phyloP scores from a whole-genome alignment of 2,888 invertebrate genomes.

The Habroteleia sp. region DNA sequence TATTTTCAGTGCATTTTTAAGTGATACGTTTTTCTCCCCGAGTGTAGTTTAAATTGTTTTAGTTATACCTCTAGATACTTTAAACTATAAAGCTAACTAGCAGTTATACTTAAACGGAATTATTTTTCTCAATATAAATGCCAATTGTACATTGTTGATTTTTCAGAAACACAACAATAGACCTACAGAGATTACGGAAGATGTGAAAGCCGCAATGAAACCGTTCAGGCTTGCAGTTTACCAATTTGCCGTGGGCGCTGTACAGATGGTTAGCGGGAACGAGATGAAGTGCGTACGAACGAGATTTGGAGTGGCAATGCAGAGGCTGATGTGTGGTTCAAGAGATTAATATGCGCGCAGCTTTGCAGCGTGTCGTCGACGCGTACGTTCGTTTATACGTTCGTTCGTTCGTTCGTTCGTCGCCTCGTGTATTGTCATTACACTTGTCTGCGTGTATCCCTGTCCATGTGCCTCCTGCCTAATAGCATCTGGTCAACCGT shows the following conservation, averaged over 20 bases:
- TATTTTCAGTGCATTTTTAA: no score
- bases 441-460: conserved; percentile 30
- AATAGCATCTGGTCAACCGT: conserved; percentile 68
- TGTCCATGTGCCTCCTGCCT: conserved; percentile 44
- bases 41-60: no score
- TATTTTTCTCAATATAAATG: no score
- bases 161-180: no score
- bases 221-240: conserved; percentile 64
- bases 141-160: no score
- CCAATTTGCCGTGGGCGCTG: conserved; percentile 77
- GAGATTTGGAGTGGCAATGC: conserved; percentile 56
- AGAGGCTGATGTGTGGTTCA: conserved; percentile 78
- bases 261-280: conserved; percentile 72
- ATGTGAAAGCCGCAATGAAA: not conserved
- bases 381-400: conserved; percentile 42
- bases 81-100: no score
- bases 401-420: conserved; percentile 29
- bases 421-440: conserved; percentile 40
- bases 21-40: no score
- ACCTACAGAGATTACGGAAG: conserved; percentile 6
- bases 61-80: no score
- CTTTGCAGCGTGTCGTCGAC: conserved; percentile 48
- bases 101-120: no score
- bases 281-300: conserved; percentile 74
- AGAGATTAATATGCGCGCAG: conserved; percentile 15